Evolutionary conservation across 2,888 invertebrate genomes (phyloP), one percentile per base, ranked within the genome.

Genomic region (Microplitis deprimator): DNA sequence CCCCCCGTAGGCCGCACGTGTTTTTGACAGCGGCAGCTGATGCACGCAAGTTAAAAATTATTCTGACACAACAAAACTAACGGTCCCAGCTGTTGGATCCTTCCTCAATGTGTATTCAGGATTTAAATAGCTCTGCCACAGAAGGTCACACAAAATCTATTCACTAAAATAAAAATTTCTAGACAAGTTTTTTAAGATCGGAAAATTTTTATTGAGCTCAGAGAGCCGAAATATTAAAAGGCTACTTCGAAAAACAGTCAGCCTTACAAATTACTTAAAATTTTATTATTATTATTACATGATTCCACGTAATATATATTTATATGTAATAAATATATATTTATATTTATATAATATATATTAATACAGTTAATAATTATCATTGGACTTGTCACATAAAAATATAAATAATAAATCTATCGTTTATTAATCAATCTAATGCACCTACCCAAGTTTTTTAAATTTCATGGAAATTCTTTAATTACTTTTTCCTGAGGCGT

Each of bases 371-470:
- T 80, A 82, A 80, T 83, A 79, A 84, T 83, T 79, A 84, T 83
- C 79, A 81, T 84, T 82, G 78, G 77, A 82, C 81, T 81, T 81
- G 82, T 82, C 82, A 82, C 84, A 84, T 84, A 83, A 84, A 86
- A 85, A 84, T 87, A 86, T 82, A 84, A 85, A 83, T 84, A 83
- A 84, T 81, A 85, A 79, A 82, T 79, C 71, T 81, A n/a, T 61
- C 50, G 68, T 79, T 50, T 8, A 68, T 61, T 73, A 80, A 79
- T 77, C 79, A 79, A 81, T 73, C 69, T 73, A 67, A 76, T 72
- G 68, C 72, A 72, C 72, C 72, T 59, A 76, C 73, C 65, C 73
- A 73, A 16, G 40, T 16, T 50, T 50, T 13, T 13, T 13, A 50
- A 50, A 50, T 50, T 50, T 50, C 8, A 50, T 50, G 50, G 10